Conservation (phyloP, 30 jellyfish, hydroid and myxozoan species). For the Aurelia coerulea region DNA sequence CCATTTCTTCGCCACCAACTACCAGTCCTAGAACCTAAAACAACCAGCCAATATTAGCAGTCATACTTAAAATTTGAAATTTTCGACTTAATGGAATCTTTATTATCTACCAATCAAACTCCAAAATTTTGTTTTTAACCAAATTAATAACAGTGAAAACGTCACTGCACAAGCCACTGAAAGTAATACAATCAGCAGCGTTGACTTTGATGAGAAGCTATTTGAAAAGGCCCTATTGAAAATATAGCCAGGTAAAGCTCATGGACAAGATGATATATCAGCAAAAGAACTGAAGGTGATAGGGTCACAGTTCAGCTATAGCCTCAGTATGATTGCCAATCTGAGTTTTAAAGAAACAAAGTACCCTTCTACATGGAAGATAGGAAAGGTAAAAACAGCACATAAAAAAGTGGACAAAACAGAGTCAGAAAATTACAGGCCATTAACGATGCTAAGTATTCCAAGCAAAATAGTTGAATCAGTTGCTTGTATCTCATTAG, state of each 20-base stretch:
- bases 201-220: slow-evolving; percentile 41
- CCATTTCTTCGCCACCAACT: no score
- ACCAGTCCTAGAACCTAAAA: no score
- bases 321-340: slow-evolving; percentile 40
- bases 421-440: slow-evolving; percentile 47
- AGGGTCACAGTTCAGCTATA: slow-evolving; percentile 34
- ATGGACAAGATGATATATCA: slow-evolving; percentile 37
- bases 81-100: no score
- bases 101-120: no score
- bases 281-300: slow-evolving; percentile 37
- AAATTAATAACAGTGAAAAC: no score
- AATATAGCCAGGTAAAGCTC: slow-evolving; percentile 39
- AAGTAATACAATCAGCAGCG: slow-evolving; percentile 32
- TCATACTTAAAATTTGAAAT: no score
- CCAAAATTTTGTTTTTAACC: no score
- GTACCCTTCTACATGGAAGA: slow-evolving; percentile 36
- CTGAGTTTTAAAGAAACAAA: slow-evolving; percentile 39
- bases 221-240: slow-evolving; percentile 45
- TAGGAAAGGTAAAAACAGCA: slow-evolving; percentile 39
- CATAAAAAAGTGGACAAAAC: slow-evolving; percentile 37
- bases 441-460: slow-evolving; percentile 47
- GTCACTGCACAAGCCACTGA: slow-evolving; percentile 23
- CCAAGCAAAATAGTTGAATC: slow-evolving; percentile 59
- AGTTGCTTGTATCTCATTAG: slow-evolving; percentile 37
- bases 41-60: no score